These are phyloP conservation scores for Drosophila littoralis DNA, from an alignment of 1,140 invertebrate genomes.

Conservation along the genomic window DNA sequence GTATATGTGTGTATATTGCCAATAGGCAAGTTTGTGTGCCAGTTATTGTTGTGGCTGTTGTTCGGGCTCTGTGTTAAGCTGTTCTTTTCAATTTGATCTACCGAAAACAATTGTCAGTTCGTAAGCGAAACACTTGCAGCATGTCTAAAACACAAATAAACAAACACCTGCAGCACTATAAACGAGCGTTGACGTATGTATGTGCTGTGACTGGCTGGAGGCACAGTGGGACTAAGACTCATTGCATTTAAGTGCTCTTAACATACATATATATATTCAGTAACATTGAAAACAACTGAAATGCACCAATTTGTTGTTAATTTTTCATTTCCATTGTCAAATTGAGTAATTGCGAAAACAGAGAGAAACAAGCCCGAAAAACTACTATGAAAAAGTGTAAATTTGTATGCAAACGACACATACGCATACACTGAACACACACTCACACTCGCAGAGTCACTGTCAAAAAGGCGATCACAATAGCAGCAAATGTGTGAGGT, in stretches of 20 bases:
- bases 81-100: slow-evolving; percentile 52
- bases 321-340: slow-evolving; percentile 54
- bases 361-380: slow-evolving; percentile 40
- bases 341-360: slow-evolving; percentile 66
- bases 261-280: not conserved
- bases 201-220: slow-evolving; percentile 3
- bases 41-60: slow-evolving; percentile 43
- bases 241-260: slow-evolving; percentile 14
- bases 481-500: slow-evolving; percentile 20
- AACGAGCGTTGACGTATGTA: slow-evolving; percentile 37
- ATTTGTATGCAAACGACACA: slow-evolving; percentile 75
- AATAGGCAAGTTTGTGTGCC: slow-evolving; percentile 44
- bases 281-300: slow-evolving; percentile 21
- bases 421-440: slow-evolving; percentile 16
- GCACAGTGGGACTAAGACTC: slow-evolving; percentile 41
- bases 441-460: slow-evolving; percentile 10
- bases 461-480: slow-evolving; percentile 41
- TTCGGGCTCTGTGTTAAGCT: slow-evolving; percentile 44
- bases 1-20: slow-evolving; percentile 27
- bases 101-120: slow-evolving; percentile 50
- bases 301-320: slow-evolving; percentile 21
- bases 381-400: slow-evolving; percentile 67
- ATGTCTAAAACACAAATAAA: slow-evolving; percentile 21
- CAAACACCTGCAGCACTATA: slow-evolving; percentile 17
- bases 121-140: slow-evolving; percentile 49